Evolutionary conservation across 2,797 vertebrate genomes (phyloP).

Genomic region (Leptodactylus fallax): DNA sequence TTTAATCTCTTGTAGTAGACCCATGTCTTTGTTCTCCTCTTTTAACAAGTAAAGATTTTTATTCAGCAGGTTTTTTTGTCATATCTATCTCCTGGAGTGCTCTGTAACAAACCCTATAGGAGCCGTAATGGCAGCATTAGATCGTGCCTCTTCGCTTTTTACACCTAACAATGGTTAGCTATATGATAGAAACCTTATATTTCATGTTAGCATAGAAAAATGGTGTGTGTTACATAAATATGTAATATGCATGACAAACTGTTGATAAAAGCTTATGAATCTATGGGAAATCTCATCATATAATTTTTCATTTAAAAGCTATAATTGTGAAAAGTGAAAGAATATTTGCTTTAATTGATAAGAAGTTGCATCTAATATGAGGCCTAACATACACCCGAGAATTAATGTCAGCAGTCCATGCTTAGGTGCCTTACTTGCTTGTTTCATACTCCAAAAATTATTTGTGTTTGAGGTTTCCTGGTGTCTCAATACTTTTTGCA

Average conservation of each 20-base stretch:
- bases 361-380: neutral
- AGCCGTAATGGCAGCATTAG: neutral
- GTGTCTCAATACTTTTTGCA: neutral
- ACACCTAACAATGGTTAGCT: neutral
- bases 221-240: neutral
- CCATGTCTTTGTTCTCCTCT: neutral
- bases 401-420: neutral
- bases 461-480: neutral
- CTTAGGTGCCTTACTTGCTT: neutral
- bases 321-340: neutral
- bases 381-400: neutral
- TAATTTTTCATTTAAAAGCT: no score
- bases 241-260: neutral
- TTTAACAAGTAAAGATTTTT: neutral
- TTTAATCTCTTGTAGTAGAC: no score
- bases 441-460: neutral
- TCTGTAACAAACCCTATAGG: neutral
- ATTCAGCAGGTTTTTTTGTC: no score
- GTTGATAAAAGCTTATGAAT: neutral
- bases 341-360: neutral
- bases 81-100: neutral
- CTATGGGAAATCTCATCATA: no score
- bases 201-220: neutral
- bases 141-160: no score
- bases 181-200: neutral